These are phyloP conservation scores for Dicycla oo DNA, from an alignment of 2,888 invertebrate species.

Conservation along the genomic window DNA sequence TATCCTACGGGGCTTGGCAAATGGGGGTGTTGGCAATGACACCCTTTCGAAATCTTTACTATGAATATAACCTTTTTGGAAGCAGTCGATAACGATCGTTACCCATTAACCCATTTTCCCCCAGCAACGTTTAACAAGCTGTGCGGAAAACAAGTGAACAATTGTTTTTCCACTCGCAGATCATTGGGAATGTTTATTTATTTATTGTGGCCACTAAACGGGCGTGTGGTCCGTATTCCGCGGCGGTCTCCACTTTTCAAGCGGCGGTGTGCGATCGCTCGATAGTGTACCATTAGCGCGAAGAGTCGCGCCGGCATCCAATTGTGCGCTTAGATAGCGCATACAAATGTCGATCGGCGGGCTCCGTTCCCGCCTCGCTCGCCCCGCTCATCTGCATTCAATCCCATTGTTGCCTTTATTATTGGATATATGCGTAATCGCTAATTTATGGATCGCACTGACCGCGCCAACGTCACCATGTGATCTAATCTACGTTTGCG, in stretches of 20 bases:
- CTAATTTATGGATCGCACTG: conserved; percentile 87
- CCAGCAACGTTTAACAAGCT: conserved; percentile 20
- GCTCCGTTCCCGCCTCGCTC: conserved; percentile 77
- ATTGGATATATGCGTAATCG: conserved; percentile 87
- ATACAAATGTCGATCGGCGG: conserved; percentile 89
- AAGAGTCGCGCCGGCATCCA: conserved; percentile 89
- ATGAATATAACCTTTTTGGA: conserved; percentile 26
- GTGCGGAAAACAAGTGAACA: conserved; percentile 52
- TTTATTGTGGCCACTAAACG: conserved; percentile 84
- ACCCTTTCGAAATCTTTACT: conserved; percentile 29
- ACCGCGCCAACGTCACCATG: conserved; percentile 74
- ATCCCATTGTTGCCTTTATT: conserved; percentile 90
- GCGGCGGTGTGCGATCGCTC: conserved; percentile 83
- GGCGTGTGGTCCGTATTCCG: conserved; percentile 86
- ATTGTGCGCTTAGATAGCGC: conserved; percentile 90
- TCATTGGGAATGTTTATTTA: conserved; percentile 79
- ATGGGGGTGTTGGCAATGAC: conserved; percentile 24
- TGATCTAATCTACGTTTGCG: conserved; percentile 63
- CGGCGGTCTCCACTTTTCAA: conserved; percentile 87
- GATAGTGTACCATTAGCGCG: conserved; percentile 90
- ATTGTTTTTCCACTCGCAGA: conserved; percentile 63
- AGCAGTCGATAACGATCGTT: conserved; percentile 18
- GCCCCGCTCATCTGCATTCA: conserved; percentile 88
- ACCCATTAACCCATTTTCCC: conserved; percentile 42
- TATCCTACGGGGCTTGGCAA: not conserved